Conservation (phyloP, 2,113 vertebrate genomes). For the Caranx ignobilis region DNA sequence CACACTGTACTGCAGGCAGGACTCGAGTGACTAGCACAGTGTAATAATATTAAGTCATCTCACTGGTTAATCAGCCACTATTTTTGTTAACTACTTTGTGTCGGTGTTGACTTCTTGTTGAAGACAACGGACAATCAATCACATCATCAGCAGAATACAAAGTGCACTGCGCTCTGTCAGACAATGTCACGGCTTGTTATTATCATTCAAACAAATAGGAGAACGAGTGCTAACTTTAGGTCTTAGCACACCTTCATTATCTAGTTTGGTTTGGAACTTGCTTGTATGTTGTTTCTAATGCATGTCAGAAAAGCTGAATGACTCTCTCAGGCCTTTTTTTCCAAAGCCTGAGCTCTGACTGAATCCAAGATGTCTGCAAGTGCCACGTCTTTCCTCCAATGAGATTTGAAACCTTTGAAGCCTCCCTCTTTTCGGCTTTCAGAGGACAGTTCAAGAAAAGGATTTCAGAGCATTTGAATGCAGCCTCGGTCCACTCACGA, state of each 20-base stretch:
- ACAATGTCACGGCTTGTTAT: neutral
- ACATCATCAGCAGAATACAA: slow-evolving; percentile 23
- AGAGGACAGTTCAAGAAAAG: slow-evolving; percentile 1
- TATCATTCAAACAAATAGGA: slow-evolving; percentile 10
- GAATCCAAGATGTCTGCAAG: slow-evolving; percentile 4
- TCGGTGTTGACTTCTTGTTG: neutral
- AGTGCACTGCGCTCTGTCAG: neutral
- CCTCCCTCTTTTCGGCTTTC: slow-evolving; percentile 14
- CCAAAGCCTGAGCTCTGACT: slow-evolving; percentile 5
- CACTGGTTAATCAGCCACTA: slow-evolving; percentile 4
- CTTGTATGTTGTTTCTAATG: slow-evolving; percentile 14
- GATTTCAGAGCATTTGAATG: slow-evolving; percentile 37
- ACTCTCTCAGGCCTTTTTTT: slow-evolving; percentile 2
- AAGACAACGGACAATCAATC: slow-evolving; percentile 53
- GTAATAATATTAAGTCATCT: slow-evolving; percentile 1
- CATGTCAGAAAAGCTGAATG: slow-evolving; percentile 28
- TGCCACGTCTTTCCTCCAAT: slow-evolving; percentile 6
- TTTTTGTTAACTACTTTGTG: slow-evolving; percentile 3
- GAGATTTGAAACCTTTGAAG: neutral
- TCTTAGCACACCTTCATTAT: neutral
- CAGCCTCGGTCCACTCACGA: slow-evolving; percentile 33
- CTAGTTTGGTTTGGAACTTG: slow-evolving; percentile 4
- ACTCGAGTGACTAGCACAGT: neutral
- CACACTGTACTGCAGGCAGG: neutral
- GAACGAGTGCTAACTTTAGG: neutral